These are phyloP conservation scores for Uromys caudimaculatus DNA, from an alignment of 2,797 vertebrate genomes.

Conservation along the genomic window DNA sequence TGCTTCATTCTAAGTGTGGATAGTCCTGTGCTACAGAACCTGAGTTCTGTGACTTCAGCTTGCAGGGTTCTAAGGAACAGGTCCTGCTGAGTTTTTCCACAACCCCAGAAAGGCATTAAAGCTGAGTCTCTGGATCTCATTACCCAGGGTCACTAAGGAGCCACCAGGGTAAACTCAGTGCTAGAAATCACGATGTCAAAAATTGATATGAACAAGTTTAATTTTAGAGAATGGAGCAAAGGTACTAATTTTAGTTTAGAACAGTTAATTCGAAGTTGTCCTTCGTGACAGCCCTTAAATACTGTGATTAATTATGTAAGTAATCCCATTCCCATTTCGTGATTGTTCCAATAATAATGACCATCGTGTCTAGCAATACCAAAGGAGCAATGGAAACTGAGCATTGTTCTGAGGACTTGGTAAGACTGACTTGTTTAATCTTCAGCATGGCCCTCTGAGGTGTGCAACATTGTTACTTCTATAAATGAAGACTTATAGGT, in stretches of 20 bases:
- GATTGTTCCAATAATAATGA: slow-evolving; percentile 6
- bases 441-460: not conserved
- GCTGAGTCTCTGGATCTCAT: slow-evolving; percentile 25
- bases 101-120: not conserved
- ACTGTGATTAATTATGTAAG: not conserved
- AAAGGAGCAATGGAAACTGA: not conserved
- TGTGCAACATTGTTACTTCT: not conserved
- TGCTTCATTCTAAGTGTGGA: not conserved
- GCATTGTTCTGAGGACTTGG: not conserved
- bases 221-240: slow-evolving; percentile 27
- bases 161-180: not conserved
- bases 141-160: slow-evolving; percentile 41
- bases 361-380: not conserved
- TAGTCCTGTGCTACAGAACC: not conserved
- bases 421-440: not conserved
- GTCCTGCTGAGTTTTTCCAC: not conserved
- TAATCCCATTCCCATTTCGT: not conserved
- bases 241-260: slow-evolving; percentile 44
- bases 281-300: slow-evolving; percentile 7
- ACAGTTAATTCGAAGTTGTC: not conserved
- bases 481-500: not conserved
- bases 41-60: not conserved
- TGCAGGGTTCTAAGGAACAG: not conserved
- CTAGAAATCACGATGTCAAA: not conserved
- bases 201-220: slow-evolving; percentile 28